Percentiles rank a stretch among this genome's conserved stretches.
Evolutionary conservation across 2,888 invertebrate species (phyloP).

Genomic region (Magallana nippona): DNA sequence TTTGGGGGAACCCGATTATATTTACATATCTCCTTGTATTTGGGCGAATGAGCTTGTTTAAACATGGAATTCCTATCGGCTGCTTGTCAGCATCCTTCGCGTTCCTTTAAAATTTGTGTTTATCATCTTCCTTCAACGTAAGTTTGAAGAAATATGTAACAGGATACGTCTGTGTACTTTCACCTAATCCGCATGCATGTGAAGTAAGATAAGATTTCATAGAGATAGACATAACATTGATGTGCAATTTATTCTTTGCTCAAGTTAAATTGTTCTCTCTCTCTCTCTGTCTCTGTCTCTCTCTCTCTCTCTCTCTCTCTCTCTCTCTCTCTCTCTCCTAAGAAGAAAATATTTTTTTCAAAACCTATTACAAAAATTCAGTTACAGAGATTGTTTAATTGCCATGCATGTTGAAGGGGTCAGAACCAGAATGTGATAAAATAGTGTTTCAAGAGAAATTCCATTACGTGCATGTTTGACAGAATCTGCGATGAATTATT

Average conservation of each 20-base stretch:
- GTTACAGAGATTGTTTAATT: too few species aligned
- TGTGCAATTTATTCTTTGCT: not conserved
- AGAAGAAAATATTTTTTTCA: too few species aligned
- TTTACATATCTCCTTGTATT: not conserved
- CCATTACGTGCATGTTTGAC: not conserved
- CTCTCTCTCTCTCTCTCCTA: too few species aligned
- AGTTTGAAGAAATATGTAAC: conserved; percentile 4
- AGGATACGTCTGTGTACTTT: not conserved
- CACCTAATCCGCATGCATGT: conserved; percentile 25
- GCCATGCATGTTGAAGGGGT: not conserved
- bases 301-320: too few species aligned
- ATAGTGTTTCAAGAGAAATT: not conserved
- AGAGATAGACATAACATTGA: not conserved
- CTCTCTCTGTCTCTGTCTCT: too few species aligned
- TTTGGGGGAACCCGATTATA: conserved; percentile 22
- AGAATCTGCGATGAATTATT: conserved; percentile 14
- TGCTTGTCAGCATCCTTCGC: conserved; percentile 10
- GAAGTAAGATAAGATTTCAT: conserved; percentile 1
- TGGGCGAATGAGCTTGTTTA: not conserved
- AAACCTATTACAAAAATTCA: too few species aligned
- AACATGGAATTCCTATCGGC: not conserved
- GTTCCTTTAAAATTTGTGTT: conserved; percentile 8
- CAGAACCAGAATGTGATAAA: not conserved
- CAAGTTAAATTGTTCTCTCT: too few species aligned
- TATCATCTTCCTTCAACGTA: not conserved